Percentiles rank a stretch among this genome's conserved stretches.
These are phyloP conservation scores for Pyrgus malvae DNA, from an alignment of 2,888 invertebrate species.

Conservation along the genomic window DNA sequence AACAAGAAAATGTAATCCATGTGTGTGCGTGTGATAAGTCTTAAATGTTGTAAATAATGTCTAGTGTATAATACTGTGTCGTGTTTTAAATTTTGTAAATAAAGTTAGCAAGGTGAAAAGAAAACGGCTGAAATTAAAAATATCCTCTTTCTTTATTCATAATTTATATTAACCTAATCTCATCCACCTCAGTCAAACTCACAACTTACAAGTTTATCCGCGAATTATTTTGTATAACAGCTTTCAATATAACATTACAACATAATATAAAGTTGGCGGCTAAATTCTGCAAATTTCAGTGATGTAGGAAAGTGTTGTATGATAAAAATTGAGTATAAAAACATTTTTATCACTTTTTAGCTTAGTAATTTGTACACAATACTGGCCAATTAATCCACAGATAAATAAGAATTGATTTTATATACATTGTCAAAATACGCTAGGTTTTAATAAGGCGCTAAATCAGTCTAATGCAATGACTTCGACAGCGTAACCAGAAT, in stretches of 20 bases:
- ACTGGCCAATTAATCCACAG: constrained; percentile 26
- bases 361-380: too few relatives aligned
- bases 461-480: constrained; percentile 74
- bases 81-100: constrained; percentile 32
- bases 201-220: constrained; percentile 55
- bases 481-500: constrained; percentile 46
- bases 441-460: constrained; percentile 54
- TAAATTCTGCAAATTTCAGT: background rate
- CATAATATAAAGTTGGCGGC: background rate
- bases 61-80: constrained; percentile 1
- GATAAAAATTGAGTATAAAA: too few relatives aligned
- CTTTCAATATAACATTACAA: constrained; percentile 15
- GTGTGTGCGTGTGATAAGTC: too few relatives aligned
- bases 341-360: too few relatives aligned
- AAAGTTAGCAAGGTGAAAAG: constrained; percentile 33
- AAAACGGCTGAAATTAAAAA: constrained; percentile 60
- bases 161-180: constrained; percentile 72
- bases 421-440: constrained; percentile 54
- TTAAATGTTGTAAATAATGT: constrained; percentile 5
- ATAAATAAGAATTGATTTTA: constrained; percentile 21
- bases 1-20: constrained; percentile 10
- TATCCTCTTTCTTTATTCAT: constrained; percentile 77
- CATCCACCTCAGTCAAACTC: constrained; percentile 68
- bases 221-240: constrained; percentile 45
- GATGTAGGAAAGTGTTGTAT: too few relatives aligned